Evolutionary conservation across 2,888 invertebrate genomes (phyloP), one percentile per base, ranked within the genome.

Genomic region (Villa cingulata): DNA sequence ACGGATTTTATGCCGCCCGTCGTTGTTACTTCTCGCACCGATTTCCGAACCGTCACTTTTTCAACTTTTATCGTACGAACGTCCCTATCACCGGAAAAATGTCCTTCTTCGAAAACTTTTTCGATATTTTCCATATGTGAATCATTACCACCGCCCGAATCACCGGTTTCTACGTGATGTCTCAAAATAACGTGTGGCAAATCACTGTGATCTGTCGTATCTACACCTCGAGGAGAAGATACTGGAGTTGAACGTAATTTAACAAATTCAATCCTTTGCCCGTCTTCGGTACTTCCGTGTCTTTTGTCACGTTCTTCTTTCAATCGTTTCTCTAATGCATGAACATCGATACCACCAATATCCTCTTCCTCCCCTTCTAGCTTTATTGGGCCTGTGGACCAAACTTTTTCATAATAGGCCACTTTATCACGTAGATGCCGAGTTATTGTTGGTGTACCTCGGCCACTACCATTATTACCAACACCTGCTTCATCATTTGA

Each of bases 341-440:
- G 70, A 17, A 79, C 77, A 63, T 78, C 74, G 18, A 74, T 72
- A 23, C 72, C 62, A 49, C 64, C 65, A 1, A 60, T 58, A 54
- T 59, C 62, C 46, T 53, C 62, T 19, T 66, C 58, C 39, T 58
- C 54, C 54, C 58, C 59, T 53, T 59, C 51, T 55, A 57, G 43
- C 43, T 56, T 55, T 42, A 56, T 57, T 19, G 70, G 64, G 39
- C 62, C 55, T 20, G 80, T 78, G 51, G 77, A 74, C 82, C 83
- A 85, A 54, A 85, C 77, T 71, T 81, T 81, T 66, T 87, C 87
- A 69, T 84, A 87, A 65, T 85, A 84, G 56, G 75, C 78, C 57
- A 87, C 86, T 58, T 83, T 78, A 60, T 85, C 81, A 53, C 78
- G 76, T 51, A 86, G 74, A 57, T 80, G 70, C 49, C 70, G 68